Conservation (phyloP, 2,888 invertebrate species). For the Dicycla oo region DNA sequence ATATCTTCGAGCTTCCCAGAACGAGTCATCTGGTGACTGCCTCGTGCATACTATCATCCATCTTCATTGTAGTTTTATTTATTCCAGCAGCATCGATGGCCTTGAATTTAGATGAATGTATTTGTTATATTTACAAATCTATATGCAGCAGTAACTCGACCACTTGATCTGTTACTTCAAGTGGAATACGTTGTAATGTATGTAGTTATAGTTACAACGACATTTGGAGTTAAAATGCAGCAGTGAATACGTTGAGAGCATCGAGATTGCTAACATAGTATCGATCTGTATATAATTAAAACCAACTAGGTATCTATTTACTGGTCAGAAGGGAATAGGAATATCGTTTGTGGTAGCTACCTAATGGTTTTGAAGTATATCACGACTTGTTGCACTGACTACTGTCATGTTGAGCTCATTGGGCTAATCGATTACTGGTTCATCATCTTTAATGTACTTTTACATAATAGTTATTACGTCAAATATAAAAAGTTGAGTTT, state of each 20-base stretch:
- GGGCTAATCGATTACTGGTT: conserved; percentile 39
- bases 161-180: conserved; percentile 56
- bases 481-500: neutral
- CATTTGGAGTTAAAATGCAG: conserved; percentile 48
- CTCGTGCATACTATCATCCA: conserved; percentile 81
- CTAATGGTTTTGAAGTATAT: conserved; percentile 27
- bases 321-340: conserved; percentile 26
- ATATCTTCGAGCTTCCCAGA: conserved; percentile 79
- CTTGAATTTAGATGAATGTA: conserved; percentile 77
- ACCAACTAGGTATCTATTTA: conserved; percentile 38
- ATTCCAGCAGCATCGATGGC: conserved; percentile 80
- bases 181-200: conserved; percentile 43
- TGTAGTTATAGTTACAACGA: conserved; percentile 29
- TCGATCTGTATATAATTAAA: conserved; percentile 54
- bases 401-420: conserved; percentile 27
- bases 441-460: conserved; percentile 44
- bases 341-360: conserved; percentile 11
- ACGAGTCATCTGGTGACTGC: conserved; percentile 78
- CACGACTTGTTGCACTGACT: conserved; percentile 64
- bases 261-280: conserved; percentile 40
- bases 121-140: conserved; percentile 71
- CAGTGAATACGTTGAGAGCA: conserved; percentile 39
- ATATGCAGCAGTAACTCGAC: conserved; percentile 60
- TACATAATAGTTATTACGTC: neutral
- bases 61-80: conserved; percentile 83